Evolutionary conservation across 2,113 vertebrate species (phyloP).

Genomic region (Cyanoderma ruficeps): DNA sequence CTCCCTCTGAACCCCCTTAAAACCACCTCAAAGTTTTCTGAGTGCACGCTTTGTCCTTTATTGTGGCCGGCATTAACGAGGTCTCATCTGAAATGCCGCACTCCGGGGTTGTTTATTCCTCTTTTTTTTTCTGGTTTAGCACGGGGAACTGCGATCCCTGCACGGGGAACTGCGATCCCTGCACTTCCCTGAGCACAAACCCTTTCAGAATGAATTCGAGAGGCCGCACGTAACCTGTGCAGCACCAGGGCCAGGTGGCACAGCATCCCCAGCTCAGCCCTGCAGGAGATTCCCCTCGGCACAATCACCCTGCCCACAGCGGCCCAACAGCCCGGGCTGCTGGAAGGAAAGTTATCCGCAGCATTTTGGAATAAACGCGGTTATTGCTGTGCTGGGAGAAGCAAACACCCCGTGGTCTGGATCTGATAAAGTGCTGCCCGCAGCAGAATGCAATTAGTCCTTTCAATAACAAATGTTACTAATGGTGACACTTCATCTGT

Average conservation of each 20-base stretch:
- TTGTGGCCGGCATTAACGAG: background rate
- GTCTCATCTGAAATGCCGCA: background rate
- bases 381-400: background rate
- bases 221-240: background rate
- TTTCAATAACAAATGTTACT: constrained; percentile 45
- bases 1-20: background rate
- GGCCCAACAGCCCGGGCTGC: background rate
- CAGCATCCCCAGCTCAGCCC: background rate
- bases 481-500: constrained; percentile 36
- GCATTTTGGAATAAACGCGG: background rate
- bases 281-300: background rate
- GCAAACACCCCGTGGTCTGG: background rate
- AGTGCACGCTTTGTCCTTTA: background rate
- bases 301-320: background rate
- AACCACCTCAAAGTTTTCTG: background rate
- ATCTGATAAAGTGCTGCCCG: constrained; percentile 16
- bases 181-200: background rate
- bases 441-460: constrained; percentile 37
- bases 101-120: background rate
- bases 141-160: background rate
- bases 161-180: background rate
- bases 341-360: too few species aligned
- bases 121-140: background rate
- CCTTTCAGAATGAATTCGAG: background rate
- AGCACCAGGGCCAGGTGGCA: background rate